A percentile compares a stretch with the other conserved stretches of the same genome.
phyloP scores from a whole-genome alignment of 2,888 invertebrate species.

The Rosalia funebris region DNA sequence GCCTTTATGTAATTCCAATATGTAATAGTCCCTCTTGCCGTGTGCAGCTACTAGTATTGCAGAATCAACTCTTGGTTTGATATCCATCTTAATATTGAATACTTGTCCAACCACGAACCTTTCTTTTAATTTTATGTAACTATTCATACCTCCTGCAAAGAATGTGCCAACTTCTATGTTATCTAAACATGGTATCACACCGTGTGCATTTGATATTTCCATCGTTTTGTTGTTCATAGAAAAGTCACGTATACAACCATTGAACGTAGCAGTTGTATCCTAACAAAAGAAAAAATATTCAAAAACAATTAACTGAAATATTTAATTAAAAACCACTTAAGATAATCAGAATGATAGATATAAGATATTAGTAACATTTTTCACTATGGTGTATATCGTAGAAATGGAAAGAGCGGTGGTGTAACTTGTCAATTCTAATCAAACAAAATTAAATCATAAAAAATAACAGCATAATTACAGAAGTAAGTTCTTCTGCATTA shows the following conservation, averaged over 20 bases:
- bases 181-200: slow-evolving; percentile 82
- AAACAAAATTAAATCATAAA: too few species aligned
- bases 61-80: slow-evolving; percentile 84
- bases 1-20: slow-evolving; percentile 89
- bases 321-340: too few species aligned
- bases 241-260: slow-evolving; percentile 85
- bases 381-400: too few species aligned
- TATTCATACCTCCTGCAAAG: slow-evolving; percentile 79
- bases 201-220: slow-evolving; percentile 69
- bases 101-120: slow-evolving; percentile 77
- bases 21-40: slow-evolving; percentile 82
- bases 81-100: slow-evolving; percentile 83
- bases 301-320: too few species aligned
- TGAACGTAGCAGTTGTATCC: slow-evolving; percentile 73
- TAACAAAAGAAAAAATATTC: slow-evolving; percentile 36
- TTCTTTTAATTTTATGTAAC: slow-evolving; percentile 77
- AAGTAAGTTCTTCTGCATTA: too few species aligned
- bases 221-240: slow-evolving; percentile 75
- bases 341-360: too few species aligned
- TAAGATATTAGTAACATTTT: too few species aligned
- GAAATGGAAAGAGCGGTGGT: too few species aligned
- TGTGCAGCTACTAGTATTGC: slow-evolving; percentile 90
- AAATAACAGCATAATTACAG: too few species aligned
- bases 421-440: too few species aligned
- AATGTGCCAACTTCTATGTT: slow-evolving; percentile 84